Conservation (phyloP, 2,113 vertebrate species). For the Capreolus pygargus region DNA sequence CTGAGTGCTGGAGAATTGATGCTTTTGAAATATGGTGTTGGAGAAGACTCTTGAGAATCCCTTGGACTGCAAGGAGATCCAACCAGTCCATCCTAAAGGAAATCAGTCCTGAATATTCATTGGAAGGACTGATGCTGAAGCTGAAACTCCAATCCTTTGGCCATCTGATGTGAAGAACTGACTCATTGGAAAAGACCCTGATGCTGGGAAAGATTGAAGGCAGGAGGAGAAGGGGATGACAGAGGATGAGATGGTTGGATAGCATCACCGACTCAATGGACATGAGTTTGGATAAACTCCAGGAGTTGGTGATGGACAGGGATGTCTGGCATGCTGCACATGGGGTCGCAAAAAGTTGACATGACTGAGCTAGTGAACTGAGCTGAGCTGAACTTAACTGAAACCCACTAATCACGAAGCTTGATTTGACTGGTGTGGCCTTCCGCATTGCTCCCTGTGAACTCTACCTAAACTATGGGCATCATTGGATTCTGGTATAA, state of each 20-base stretch:
- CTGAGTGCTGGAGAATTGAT: not conserved
- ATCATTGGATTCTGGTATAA: not conserved
- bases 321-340: not conserved
- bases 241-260: not conserved
- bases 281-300: not conserved
- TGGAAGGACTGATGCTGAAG: not conserved
- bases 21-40: not conserved
- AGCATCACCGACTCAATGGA: not conserved
- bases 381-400: not conserved
- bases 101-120: not conserved
- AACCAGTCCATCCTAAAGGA: not conserved
- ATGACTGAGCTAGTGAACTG: rapidly evolving
- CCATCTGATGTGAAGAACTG: not conserved
- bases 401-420: not conserved
- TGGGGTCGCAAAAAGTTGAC: not conserved
- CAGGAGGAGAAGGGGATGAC: not conserved
- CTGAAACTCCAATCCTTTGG: not conserved
- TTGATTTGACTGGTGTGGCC: not conserved
- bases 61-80: not conserved
- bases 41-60: not conserved
- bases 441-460: not conserved
- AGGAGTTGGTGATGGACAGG: not conserved
- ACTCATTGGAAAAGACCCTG: not conserved
- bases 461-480: not conserved
- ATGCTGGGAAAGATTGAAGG: not conserved